Base-by-base conservation (phyloP, 2,888 invertebrate species). In the Leucozona laternaria region DNA sequence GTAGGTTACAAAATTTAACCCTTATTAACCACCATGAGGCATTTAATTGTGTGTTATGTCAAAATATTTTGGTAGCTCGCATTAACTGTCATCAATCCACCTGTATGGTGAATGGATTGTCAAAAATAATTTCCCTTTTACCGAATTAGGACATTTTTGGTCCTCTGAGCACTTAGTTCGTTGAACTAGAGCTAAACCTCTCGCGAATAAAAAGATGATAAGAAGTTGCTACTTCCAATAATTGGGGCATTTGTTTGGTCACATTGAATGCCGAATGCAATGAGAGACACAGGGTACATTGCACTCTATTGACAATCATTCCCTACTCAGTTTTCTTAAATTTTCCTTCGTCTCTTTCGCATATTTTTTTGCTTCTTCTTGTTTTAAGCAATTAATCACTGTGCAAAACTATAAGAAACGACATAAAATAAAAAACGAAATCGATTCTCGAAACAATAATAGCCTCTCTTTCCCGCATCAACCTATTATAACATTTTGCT, bases 351-450 rank as follows among this genome's bases (percentile, higher is more conserved):
- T 55, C 31, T 64, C 25, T 50, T 22, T 77, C 45, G n/a, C 37
- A 31, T 55, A n/a, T n/a, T 45, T 55, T 45, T 15, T 11, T 20
- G 73, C 34, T 79, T 79, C 76, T 76, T 68, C 70, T 80, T 76
- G 75, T 81, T 81, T 80, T 60, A 77, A 78, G 78, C 82, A 71
- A 86, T 86, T 79, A 73, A 82, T 82, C 78, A 53, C 77, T 72
- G 77, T 80, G 81, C 77, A 81, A 78, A 84, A 79, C 22, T 37
- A 66, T 50, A 66, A 71, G 37, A 55, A 53, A 78, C 22, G n/a
- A 66, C 15, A 62, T 77, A 34, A 57, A 68, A 85, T 80, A 60
- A 80, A 78, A 86, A 86, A 70, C 78, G 73, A 86, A 86, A 86
- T 82, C 86, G 82, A 82, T 82, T 82, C 86, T 86, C 82, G 86